These are phyloP conservation scores for Cettia cetti DNA, from an alignment of 2,113 vertebrate genomes.

Conservation along the genomic window DNA sequence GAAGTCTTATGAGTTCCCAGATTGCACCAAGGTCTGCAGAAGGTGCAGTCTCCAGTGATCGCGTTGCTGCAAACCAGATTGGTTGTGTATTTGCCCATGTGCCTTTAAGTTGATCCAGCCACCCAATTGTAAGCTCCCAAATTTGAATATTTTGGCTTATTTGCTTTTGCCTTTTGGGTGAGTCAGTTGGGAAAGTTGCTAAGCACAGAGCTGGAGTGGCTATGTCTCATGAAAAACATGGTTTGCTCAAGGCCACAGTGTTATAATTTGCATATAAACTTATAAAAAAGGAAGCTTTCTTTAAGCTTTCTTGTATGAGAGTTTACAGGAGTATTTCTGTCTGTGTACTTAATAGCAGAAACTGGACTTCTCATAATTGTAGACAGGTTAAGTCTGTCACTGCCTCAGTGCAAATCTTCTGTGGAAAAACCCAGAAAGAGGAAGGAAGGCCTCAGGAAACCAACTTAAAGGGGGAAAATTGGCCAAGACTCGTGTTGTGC, in stretches of 20 bases:
- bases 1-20: background rate
- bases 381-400: background rate
- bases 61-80: background rate
- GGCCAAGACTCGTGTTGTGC: background rate
- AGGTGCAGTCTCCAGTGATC: background rate
- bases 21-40: background rate
- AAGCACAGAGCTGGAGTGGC: background rate
- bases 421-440: constrained; percentile 48
- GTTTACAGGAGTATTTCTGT: constrained; percentile 4
- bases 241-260: constrained; percentile 20
- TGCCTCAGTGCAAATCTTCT: constrained; percentile 13
- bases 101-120: background rate
- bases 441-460: constrained; percentile 37
- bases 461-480: background rate
- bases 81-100: background rate
- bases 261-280: constrained; percentile 38
- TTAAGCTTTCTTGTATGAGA: background rate
- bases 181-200: constrained; percentile 8
- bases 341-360: constrained; percentile 15
- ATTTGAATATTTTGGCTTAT: background rate
- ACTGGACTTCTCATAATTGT: background rate
- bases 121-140: background rate
- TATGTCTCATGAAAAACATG: constrained; percentile 9
- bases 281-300: constrained; percentile 27
- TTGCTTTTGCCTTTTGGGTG: background rate